Conservation (phyloP, 2,113 vertebrate genomes). For the Cyanoramphus novaezelandiae region DNA sequence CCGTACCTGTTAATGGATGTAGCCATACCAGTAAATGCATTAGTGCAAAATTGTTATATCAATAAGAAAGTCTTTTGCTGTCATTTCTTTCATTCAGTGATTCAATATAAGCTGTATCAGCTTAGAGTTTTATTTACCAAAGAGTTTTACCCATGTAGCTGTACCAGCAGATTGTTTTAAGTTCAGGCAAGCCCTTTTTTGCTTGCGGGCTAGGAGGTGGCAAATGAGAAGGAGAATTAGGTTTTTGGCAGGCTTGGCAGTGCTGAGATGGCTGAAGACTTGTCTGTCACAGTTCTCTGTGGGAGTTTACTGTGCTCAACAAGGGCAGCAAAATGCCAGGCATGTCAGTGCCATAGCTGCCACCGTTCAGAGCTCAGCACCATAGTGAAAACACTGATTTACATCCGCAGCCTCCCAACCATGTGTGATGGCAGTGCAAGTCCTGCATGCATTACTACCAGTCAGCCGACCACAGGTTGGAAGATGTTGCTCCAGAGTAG, state of each 20-base stretch:
- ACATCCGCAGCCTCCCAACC: background rate
- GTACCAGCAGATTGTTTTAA: background rate
- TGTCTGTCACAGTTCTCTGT: background rate
- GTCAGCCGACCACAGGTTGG: background rate
- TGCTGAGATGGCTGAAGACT: background rate
- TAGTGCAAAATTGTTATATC: background rate
- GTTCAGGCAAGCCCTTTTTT: background rate
- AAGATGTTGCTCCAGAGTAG: background rate
- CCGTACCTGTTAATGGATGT: background rate
- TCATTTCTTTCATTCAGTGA: background rate
- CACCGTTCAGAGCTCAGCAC: background rate
- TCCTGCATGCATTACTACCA: background rate
- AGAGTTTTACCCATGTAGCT: background rate
- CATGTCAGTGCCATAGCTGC: background rate
- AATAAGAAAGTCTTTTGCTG: background rate
- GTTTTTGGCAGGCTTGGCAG: background rate
- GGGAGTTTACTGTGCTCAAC: background rate
- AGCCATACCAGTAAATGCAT: background rate
- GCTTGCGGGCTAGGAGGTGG: background rate
- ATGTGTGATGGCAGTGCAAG: background rate
- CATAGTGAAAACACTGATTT: background rate
- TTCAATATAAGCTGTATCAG: background rate
- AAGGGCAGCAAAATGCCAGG: background rate
- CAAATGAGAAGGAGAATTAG: background rate
- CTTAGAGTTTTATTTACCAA: background rate